These are phyloP conservation scores for Sebastes kiyomatsui DNA, from an alignment of 2,797 vertebrate genomes.

Conservation along the genomic window DNA sequence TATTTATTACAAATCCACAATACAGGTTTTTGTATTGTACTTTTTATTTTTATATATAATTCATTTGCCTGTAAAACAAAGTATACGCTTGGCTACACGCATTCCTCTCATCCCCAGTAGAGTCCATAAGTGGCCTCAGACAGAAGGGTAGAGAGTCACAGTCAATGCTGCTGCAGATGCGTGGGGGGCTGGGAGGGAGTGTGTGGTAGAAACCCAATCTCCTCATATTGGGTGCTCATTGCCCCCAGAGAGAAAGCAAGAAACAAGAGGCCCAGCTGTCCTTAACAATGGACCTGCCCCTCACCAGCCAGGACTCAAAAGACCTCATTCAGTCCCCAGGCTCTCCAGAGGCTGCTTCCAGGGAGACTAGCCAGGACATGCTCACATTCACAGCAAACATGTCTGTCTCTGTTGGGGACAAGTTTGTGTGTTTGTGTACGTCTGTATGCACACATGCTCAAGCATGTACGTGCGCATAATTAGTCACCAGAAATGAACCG, in stretches of 20 bases:
- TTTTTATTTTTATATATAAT: background rate
- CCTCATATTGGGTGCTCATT: constrained; percentile 80
- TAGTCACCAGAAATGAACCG: background rate
- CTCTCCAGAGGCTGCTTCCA: constrained; percentile 65
- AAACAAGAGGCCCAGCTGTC: constrained; percentile 86
- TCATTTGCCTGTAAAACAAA: background rate
- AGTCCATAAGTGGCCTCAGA: constrained; percentile 35
- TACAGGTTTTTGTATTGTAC: background rate
- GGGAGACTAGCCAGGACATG: constrained; percentile 74
- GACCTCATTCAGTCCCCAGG: constrained; percentile 76
- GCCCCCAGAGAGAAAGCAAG: constrained; percentile 76
- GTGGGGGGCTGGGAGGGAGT: constrained; percentile 61
- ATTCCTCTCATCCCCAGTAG: background rate
- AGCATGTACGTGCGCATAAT: background rate
- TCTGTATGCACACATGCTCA: constrained; percentile 3
- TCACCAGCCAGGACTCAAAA: constrained; percentile 75
- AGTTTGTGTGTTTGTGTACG: constrained; percentile 12
- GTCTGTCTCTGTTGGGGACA: constrained; percentile 46
- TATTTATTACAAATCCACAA: background rate
- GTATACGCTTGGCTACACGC: no score
- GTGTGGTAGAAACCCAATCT: constrained; percentile 81
- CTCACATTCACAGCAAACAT: constrained; percentile 56
- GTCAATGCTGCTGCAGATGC: constrained; percentile 71
- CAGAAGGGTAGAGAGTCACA: constrained; percentile 53
- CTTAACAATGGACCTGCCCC: constrained; percentile 81